phyloP scores from a whole-genome alignment of 2,113 vertebrate species.

The Pelecanoides urinatrix region DNA sequence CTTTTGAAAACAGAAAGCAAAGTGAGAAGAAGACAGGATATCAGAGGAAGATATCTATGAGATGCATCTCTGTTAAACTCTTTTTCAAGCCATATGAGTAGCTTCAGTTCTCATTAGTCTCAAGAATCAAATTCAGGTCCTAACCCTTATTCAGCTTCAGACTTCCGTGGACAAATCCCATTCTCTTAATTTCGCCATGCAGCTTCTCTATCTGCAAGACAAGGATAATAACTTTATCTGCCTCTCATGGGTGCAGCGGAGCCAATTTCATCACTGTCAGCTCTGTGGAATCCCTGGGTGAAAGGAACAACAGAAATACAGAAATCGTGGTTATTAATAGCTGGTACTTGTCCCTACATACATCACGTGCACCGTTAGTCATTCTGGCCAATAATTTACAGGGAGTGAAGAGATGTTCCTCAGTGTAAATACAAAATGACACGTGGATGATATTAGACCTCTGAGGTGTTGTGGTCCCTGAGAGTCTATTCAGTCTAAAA shows the following conservation, averaged over 20 bases:
- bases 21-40: not conserved
- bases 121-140: not conserved
- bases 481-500: not conserved
- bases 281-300: conserved; percentile 37
- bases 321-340: conserved; percentile 54
- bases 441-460: not conserved
- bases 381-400: conserved; percentile 33
- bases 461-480: not conserved
- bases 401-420: not conserved
- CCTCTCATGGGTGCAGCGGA: not conserved
- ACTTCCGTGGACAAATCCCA: not conserved
- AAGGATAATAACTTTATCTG: not conserved
- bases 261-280: conserved; percentile 36
- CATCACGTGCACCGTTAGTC: conserved; percentile 31
- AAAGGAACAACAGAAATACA: conserved; percentile 20
- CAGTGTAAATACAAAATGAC: not conserved
- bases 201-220: not conserved
- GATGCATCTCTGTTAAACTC: not conserved
- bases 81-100: not conserved
- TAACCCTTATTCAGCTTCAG: not conserved
- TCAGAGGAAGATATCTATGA: not conserved
- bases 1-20: conserved; percentile 21
- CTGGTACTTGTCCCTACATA: conserved; percentile 22
- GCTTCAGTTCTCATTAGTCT: not conserved
- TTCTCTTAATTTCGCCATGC: not conserved